phyloP scores from a whole-genome alignment of 1,140 invertebrate genomes.

The Streblospio benedicti region DNA sequence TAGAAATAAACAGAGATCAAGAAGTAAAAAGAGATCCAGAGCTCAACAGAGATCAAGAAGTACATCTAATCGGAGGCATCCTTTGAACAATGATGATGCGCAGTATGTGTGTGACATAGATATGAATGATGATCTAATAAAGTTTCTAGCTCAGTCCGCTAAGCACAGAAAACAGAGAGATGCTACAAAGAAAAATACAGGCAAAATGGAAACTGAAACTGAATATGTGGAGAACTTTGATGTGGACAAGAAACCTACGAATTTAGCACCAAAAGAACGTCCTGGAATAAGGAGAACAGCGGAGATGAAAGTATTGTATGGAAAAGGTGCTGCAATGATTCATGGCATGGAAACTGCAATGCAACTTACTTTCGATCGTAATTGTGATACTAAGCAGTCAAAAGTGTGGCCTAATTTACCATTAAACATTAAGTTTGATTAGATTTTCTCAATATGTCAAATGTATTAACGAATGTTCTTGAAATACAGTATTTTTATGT shows the following conservation, averaged over 20 bases:
- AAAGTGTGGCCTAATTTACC: slow-evolving; percentile 67
- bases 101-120: slow-evolving; percentile 3
- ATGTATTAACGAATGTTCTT: no score
- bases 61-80: not conserved
- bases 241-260: slow-evolving; percentile 17
- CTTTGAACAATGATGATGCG: slow-evolving; percentile 3
- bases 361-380: slow-evolving; percentile 57
- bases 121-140: slow-evolving; percentile 5
- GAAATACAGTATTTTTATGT: no score
- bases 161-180: slow-evolving; percentile 11
- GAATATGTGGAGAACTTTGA: not conserved
- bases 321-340: slow-evolving; percentile 55
- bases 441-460: no score
- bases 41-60: not conserved
- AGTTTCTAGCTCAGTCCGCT: slow-evolving; percentile 5
- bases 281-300: slow-evolving; percentile 41
- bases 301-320: slow-evolving; percentile 42
- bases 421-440: slow-evolving; percentile 49
- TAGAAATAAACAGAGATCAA: not conserved
- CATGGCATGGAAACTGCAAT: slow-evolving; percentile 65
- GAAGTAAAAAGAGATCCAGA: not conserved
- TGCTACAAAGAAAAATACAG: not conserved
- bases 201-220: not conserved
- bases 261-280: slow-evolving; percentile 33
- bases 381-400: slow-evolving; percentile 56